phyloP scores from a whole-genome alignment of 2,888 invertebrate genomes.

The Spilosoma lubricipeda region DNA sequence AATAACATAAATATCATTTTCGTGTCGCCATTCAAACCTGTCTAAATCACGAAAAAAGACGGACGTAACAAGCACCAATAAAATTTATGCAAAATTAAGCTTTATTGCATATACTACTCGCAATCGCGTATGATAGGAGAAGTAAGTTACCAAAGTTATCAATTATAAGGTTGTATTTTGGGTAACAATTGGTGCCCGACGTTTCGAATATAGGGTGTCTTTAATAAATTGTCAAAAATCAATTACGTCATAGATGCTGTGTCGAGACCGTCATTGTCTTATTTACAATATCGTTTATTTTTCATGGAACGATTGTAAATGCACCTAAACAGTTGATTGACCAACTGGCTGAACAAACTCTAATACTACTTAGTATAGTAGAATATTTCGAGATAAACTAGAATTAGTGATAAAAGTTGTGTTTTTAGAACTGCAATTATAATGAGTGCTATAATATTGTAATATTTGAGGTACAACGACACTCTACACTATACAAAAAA shows the following conservation, averaged over 20 bases:
- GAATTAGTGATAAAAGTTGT: neutral
- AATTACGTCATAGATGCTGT: slow-evolving; percentile 37
- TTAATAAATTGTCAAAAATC: slow-evolving; percentile 34
- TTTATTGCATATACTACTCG: slow-evolving; percentile 28
- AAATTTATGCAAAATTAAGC: slow-evolving; percentile 40
- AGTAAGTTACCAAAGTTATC: slow-evolving; percentile 16
- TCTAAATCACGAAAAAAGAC: slow-evolving; percentile 30
- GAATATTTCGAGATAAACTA: slow-evolving; percentile 5
- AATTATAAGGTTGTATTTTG: neutral
- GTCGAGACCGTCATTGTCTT: slow-evolving; percentile 24
- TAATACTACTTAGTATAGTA: slow-evolving; percentile 4
- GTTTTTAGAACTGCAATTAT: neutral
- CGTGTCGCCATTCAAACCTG: slow-evolving; percentile 26
- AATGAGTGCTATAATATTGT: neutral
- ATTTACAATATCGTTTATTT: slow-evolving; percentile 29
- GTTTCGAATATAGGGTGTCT: neutral
- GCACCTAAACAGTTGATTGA: slow-evolving; percentile 15
- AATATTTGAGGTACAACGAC: neutral
- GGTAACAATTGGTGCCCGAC: neutral
- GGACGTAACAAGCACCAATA: slow-evolving; percentile 47
- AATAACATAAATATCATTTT: slow-evolving; percentile 37
- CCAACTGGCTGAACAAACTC: slow-evolving; percentile 24
- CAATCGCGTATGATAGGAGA: neutral
- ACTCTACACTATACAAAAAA: neutral
- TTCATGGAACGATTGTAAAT: slow-evolving; percentile 27